A percentile compares a stretch with the other conserved stretches of the same genome.
Conservation (phyloP, 2,888 invertebrate genomes). For the Oithona nana region DNA sequence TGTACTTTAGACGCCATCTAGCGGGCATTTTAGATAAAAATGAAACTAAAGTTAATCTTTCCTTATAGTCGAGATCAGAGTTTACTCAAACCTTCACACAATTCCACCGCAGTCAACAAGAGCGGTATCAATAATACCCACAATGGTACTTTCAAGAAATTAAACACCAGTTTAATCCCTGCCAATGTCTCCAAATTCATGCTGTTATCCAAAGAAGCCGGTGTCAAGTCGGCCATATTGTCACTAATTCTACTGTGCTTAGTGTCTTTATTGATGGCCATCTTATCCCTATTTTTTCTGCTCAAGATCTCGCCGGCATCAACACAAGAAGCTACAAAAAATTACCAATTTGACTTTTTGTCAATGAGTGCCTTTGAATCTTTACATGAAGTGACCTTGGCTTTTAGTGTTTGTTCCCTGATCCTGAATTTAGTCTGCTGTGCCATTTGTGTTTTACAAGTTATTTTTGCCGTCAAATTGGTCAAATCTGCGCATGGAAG, state of each 20-base stretch:
- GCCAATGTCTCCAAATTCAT: slow-evolving; percentile 14
- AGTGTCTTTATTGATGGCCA: slow-evolving; percentile 59
- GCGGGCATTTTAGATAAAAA: too few species aligned
- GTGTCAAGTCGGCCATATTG: slow-evolving; percentile 57
- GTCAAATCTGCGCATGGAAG: slow-evolving; percentile 64
- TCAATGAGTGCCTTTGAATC: slow-evolving; percentile 61
- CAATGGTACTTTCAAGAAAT: background rate
- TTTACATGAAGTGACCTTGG: slow-evolving; percentile 76
- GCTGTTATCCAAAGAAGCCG: slow-evolving; percentile 33
- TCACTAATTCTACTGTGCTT: slow-evolving; percentile 66
- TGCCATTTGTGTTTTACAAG: slow-evolving; percentile 80
- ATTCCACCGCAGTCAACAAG: background rate
- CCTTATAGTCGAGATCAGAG: background rate
- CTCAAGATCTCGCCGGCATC: slow-evolving; percentile 54
- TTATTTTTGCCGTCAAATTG: slow-evolving; percentile 77
- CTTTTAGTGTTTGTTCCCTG: slow-evolving; percentile 66
- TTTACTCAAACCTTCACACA: background rate
- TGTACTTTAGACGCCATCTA: too few species aligned
- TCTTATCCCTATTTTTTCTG: slow-evolving; percentile 62
- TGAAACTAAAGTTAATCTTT: too few species aligned
- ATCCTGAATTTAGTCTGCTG: slow-evolving; percentile 75
- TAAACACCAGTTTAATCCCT: background rate
- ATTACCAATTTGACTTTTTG: slow-evolving; percentile 28
- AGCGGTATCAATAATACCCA: background rate
- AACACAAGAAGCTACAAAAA: background rate